Evolutionary conservation across 2,113 vertebrate species (phyloP).

Genomic region (Microtus oregoni): DNA sequence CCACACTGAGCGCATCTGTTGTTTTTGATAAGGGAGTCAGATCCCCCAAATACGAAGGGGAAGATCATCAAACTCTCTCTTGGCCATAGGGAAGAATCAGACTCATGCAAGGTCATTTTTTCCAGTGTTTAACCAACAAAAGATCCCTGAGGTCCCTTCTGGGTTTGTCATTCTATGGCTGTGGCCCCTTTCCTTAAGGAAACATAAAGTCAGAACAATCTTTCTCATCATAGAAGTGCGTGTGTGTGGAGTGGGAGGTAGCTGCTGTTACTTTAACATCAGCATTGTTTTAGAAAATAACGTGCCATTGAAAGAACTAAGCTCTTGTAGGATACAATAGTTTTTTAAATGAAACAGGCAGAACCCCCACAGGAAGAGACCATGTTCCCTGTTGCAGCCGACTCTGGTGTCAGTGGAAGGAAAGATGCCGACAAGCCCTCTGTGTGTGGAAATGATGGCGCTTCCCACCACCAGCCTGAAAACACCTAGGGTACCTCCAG

Average conservation of each 20-base stretch:
- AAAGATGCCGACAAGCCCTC: background rate
- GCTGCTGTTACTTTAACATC: background rate
- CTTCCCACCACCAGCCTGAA: background rate
- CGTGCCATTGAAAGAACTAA: conserved; percentile 10
- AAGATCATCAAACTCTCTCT: background rate
- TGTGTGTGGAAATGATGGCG: background rate
- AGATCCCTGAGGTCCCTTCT: background rate
- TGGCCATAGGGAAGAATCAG: background rate
- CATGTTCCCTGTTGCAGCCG: background rate
- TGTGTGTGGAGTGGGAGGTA: too few relatives aligned
- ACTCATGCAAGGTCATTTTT: background rate
- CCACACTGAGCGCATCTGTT: background rate
- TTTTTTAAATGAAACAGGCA: background rate
- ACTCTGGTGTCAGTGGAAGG: background rate
- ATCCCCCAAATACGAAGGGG: background rate
- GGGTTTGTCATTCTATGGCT: background rate
- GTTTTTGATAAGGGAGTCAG: conserved; percentile 11
- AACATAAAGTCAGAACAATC: background rate
- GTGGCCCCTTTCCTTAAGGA: background rate
- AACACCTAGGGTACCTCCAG: background rate
- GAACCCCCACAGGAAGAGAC: background rate
- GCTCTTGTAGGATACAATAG: background rate
- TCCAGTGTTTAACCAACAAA: background rate
- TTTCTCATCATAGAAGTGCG: background rate
- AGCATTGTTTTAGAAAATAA: conserved; percentile 52